Evolutionary conservation across 2,888 invertebrate genomes (phyloP).

Genomic region (Erebia palarica): DNA sequence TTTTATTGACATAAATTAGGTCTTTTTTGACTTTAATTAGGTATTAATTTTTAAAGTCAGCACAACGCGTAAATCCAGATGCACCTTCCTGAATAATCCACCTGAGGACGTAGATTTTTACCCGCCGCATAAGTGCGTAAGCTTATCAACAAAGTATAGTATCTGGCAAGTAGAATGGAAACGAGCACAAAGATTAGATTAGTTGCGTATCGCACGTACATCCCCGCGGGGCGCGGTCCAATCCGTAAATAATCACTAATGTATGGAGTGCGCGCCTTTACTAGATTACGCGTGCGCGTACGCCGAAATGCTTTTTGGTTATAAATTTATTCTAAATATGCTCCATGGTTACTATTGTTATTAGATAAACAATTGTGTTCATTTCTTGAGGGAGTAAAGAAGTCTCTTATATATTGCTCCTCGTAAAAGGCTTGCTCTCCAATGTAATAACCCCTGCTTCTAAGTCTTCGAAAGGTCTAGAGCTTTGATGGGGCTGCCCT

Average conservation of each 20-base stretch:
- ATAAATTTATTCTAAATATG: slow-evolving; percentile 42
- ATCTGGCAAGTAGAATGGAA: slow-evolving; percentile 27
- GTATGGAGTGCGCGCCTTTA: slow-evolving; percentile 46
- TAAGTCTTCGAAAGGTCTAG: too few relatives aligned
- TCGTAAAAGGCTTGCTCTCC: too few relatives aligned
- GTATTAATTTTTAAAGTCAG: too few relatives aligned
- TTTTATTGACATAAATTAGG: too few relatives aligned
- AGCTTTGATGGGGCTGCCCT: too few relatives aligned
- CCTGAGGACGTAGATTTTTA: too few relatives aligned
- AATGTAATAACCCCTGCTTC: too few relatives aligned
- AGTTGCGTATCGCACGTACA: slow-evolving; percentile 63
- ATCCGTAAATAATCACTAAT: slow-evolving; percentile 53
- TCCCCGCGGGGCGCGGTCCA: slow-evolving; percentile 43
- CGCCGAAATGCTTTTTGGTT: slow-evolving; percentile 46
- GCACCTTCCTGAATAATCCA: too few relatives aligned
- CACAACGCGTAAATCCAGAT: too few relatives aligned
- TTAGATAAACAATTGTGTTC: not conserved
- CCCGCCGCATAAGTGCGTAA: not conserved
- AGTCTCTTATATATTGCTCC: too few relatives aligned
- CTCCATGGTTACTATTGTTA: not conserved
- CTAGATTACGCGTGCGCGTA: slow-evolving; percentile 45
- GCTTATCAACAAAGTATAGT: not conserved
- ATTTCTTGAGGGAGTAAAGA: not conserved
- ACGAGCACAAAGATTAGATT: slow-evolving; percentile 58
- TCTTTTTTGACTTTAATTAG: too few relatives aligned